Conservation (phyloP, 1,140 invertebrate species). For the Helicoverpa armigera region DNA sequence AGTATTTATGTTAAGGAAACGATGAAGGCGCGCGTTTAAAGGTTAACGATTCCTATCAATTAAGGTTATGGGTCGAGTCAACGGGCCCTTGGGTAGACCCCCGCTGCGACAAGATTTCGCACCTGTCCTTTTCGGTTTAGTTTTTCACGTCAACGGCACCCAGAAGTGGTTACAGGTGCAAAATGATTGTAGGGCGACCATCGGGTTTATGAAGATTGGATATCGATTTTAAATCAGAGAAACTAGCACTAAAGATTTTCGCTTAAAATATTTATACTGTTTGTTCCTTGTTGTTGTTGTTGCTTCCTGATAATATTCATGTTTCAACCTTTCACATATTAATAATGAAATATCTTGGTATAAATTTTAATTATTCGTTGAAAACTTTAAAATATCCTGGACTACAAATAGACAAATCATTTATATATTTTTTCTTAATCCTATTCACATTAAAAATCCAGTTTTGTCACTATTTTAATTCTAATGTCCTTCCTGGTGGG, state of each 20-base stretch:
- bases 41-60: conserved; percentile 86
- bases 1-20: conserved; percentile 83
- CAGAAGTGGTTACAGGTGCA: conserved; percentile 79
- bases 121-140: conserved; percentile 81
- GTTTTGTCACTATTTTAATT: background rate
- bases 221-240: conserved; percentile 43
- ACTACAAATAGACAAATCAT: too few species aligned
- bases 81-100: conserved; percentile 74
- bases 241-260: too few species aligned
- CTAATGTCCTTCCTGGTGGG: conserved; percentile 16
- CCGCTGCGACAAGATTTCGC: conserved; percentile 82
- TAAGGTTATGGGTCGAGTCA: conserved; percentile 82
- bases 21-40: conserved; percentile 76
- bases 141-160: conserved; percentile 76
- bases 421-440: too few species aligned
- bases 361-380: too few species aligned
- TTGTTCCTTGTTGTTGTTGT: too few species aligned
- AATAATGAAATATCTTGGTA: too few species aligned
- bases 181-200: conserved; percentile 56
- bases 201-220: conserved; percentile 52
- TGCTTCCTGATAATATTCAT: too few species aligned
- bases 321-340: too few species aligned
- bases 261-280: too few species aligned
- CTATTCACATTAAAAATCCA: too few species aligned
- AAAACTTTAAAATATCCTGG: too few species aligned